These are phyloP conservation scores for Drosophila ohnishii DNA, from an alignment of 1,140 invertebrate genomes.

Conservation along the genomic window DNA sequence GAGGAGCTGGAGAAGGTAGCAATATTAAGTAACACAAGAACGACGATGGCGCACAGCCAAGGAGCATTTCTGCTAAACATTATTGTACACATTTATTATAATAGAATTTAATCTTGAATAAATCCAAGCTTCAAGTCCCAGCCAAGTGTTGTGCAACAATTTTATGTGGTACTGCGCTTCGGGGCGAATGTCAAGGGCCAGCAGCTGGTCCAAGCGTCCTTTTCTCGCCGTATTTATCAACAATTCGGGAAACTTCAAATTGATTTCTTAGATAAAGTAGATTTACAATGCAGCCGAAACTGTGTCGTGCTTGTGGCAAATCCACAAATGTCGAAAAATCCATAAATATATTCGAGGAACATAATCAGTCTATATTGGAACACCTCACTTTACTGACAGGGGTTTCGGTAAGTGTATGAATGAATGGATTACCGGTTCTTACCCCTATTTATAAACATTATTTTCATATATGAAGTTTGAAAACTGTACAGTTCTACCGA, in stretches of 20 bases:
- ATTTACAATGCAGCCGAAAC: constrained; percentile 32
- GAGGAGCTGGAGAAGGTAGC: not conserved
- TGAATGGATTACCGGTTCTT: not conserved
- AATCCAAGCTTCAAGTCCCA: constrained; percentile 27
- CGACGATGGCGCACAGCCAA: constrained; percentile 31
- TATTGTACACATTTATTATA: constrained; percentile 11
- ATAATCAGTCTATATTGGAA: constrained; percentile 35
- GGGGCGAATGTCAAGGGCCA: constrained; percentile 14
- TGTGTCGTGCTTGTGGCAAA: constrained; percentile 50
- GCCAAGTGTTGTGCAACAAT: constrained; percentile 2
- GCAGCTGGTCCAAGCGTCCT: constrained; percentile 12
- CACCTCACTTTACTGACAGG: constrained; percentile 51
- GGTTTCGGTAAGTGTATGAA: constrained; percentile 25
- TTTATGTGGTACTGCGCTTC: not conserved
- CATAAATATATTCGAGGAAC: constrained; percentile 41
- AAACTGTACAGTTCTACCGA: constrained; percentile 35
- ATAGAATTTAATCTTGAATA: constrained; percentile 41
- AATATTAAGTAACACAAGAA: constrained; percentile 16
- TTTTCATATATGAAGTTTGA: constrained; percentile 26
- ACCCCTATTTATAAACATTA: not conserved
- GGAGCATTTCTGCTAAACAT: constrained; percentile 21
- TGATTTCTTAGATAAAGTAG: not conserved
- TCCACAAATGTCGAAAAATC: constrained; percentile 19
- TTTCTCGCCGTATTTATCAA: constrained; percentile 4
- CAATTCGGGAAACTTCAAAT: not conserved